phyloP scores from a whole-genome alignment of 2,888 invertebrate genomes.

The Ophion obscuratus region DNA sequence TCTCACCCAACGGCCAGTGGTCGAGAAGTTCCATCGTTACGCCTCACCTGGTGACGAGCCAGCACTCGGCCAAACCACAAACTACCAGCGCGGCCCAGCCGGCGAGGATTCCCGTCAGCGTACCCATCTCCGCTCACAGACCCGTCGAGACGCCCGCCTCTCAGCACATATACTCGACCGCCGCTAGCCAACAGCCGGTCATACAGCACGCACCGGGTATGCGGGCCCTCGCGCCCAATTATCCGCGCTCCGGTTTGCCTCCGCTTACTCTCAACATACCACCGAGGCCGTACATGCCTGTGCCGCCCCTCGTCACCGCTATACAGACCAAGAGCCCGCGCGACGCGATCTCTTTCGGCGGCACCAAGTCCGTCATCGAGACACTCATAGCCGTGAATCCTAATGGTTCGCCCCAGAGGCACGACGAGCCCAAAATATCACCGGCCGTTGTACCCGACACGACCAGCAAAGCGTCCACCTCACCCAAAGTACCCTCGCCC shows the following conservation, averaged over 20 bases:
- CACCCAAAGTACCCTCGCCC: slow-evolving; percentile 82
- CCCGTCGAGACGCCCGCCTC: slow-evolving; percentile 72
- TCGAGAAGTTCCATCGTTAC: slow-evolving; percentile 74
- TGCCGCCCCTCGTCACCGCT: slow-evolving; percentile 76
- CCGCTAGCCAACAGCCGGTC: slow-evolving; percentile 81
- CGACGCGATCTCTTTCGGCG: slow-evolving; percentile 70
- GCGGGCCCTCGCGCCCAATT: slow-evolving; percentile 80
- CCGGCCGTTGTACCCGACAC: slow-evolving; percentile 80
- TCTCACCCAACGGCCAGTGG: slow-evolving; percentile 82
- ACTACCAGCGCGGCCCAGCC: slow-evolving; percentile 67
- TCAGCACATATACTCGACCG: slow-evolving; percentile 81
- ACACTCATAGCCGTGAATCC: slow-evolving; percentile 79
- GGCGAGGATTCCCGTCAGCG: slow-evolving; percentile 80
- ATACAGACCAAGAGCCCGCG: slow-evolving; percentile 77
- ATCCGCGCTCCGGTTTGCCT: slow-evolving; percentile 81
- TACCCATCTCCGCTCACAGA: slow-evolving; percentile 79
- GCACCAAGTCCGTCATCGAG: slow-evolving; percentile 80
- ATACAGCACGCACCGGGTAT: slow-evolving; percentile 83
- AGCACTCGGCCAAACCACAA: slow-evolving; percentile 69
- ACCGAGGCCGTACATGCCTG: slow-evolving; percentile 81
- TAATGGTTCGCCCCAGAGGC: slow-evolving; percentile 76
- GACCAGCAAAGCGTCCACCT: slow-evolving; percentile 81
- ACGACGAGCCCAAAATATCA: slow-evolving; percentile 81
- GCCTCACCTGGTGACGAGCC: slow-evolving; percentile 69
- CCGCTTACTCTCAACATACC: slow-evolving; percentile 81